phyloP scores from a whole-genome alignment of 2,888 invertebrate genomes.

The Pterostichus niger region DNA sequence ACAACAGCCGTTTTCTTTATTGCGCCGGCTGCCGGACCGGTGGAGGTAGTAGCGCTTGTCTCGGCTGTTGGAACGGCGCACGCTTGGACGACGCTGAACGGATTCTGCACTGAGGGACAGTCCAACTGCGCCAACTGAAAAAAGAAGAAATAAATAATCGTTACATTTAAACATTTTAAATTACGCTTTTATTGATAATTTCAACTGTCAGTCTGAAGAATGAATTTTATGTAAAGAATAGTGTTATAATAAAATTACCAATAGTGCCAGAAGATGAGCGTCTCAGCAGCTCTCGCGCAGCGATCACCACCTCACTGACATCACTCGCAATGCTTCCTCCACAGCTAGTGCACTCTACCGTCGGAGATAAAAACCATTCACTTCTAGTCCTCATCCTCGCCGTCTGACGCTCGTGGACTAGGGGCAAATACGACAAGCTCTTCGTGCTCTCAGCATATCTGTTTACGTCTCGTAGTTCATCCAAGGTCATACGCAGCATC shows the following conservation, averaged over 20 bases:
- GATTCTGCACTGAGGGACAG: conserved; percentile 83
- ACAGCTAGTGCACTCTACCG: conserved; percentile 77
- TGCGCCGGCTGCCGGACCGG: conserved; percentile 79
- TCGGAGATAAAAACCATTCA: conserved; percentile 96
- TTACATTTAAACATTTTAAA: background rate
- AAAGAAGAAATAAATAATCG: background rate
- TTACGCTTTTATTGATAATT: no score
- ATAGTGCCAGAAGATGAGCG: conserved; percentile 81
- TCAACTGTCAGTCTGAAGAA: no score
- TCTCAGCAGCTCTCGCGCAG: conserved; percentile 73
- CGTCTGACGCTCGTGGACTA: conserved; percentile 97
- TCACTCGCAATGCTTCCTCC: conserved; percentile 76
- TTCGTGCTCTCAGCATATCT: conserved; percentile 95
- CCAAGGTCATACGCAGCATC: conserved; percentile 86
- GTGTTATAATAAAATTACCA: conserved; percentile 73
- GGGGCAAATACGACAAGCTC: conserved; percentile 93
- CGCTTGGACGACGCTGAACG: conserved; percentile 80
- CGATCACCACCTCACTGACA: conserved; percentile 75
- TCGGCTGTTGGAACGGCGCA: conserved; percentile 80
- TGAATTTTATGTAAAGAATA: no score
- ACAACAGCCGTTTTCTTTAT: conserved; percentile 79
- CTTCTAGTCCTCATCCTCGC: conserved; percentile 97
- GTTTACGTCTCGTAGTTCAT: conserved; percentile 91
- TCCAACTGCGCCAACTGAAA: conserved; percentile 80
- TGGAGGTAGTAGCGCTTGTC: conserved; percentile 79